Conservation (phyloP, 2,113 vertebrate species). For the Crotalus viridis region DNA sequence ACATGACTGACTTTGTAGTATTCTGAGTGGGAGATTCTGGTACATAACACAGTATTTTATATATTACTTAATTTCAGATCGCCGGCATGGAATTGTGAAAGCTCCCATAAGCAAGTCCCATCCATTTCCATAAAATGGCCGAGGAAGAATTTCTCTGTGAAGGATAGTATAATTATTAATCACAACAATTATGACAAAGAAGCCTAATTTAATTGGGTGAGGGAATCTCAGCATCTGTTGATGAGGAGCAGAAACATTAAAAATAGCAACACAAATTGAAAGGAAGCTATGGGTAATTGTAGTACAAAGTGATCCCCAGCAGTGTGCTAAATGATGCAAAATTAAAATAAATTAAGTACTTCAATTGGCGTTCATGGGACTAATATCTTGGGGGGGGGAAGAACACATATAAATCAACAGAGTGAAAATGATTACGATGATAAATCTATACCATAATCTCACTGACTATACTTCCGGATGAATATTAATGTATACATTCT, state of each 20-base stretch:
- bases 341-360: constrained; percentile 16
- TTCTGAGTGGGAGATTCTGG: not conserved
- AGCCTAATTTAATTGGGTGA: not conserved
- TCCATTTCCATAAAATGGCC: not conserved
- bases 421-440: not conserved
- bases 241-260: not conserved
- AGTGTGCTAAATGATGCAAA: constrained; percentile 7
- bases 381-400: not conserved
- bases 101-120: not conserved
- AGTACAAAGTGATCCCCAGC: not conserved
- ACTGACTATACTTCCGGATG: not conserved
- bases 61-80: not conserved
- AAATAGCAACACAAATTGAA: not conserved
- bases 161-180: not conserved
- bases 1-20: not conserved
- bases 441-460: not conserved
- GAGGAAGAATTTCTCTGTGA: not conserved
- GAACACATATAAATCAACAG: not conserved
- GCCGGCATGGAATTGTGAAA: not conserved
- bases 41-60: not conserved
- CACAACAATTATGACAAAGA: not conserved
- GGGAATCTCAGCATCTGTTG: not conserved
- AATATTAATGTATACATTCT: not conserved
- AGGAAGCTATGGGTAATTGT: not conserved
- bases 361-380: not conserved